A percentile compares a stretch with the other conserved stretches of the same genome.
Evolutionary conservation across 2,113 vertebrate genomes (phyloP).

Genomic region (Hippolais icterina): DNA sequence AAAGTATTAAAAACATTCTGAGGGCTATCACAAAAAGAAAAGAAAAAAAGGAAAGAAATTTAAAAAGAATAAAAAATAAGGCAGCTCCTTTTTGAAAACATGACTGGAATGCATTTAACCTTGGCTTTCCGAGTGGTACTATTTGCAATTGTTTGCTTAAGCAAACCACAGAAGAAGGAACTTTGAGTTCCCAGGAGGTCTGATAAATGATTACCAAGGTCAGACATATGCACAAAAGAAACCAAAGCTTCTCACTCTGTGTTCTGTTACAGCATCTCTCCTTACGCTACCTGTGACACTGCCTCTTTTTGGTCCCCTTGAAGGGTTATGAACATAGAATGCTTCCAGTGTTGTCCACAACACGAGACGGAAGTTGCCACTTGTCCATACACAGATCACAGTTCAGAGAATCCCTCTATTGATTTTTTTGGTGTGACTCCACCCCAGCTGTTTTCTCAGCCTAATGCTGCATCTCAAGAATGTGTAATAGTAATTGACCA

Average conservation of each 20-base stretch:
- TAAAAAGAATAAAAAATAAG: not conserved
- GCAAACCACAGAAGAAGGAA: conserved; percentile 1
- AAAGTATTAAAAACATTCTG: not conserved
- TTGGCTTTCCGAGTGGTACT: not conserved
- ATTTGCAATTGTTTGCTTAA: not conserved
- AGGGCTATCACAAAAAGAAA: not conserved
- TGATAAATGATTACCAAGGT: conserved; percentile 27
- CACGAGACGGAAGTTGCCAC: not conserved
- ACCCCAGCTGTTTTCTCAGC: conserved; percentile 35
- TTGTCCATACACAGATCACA: not conserved
- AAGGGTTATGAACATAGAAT: not conserved
- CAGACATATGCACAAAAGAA: not conserved
- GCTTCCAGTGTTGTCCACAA: not conserved
- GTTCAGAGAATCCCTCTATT: not conserved
- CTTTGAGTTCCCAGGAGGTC: not conserved
- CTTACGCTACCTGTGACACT: not conserved
- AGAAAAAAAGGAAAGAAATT: fast-evolving
- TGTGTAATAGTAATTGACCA: conserved; percentile 43
- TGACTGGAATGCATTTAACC: not conserved
- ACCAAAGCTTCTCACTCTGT: not conserved
- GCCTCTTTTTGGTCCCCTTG: not conserved
- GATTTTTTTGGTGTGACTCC: conserved; percentile 18
- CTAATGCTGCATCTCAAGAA: conserved; percentile 9
- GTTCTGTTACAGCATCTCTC: not conserved
- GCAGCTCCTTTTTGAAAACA: not conserved